Percentiles rank a stretch among this genome's conserved stretches.
Evolutionary conservation across 64 coral and sea anemone species (phyloP).

Genomic region (Trachythela sp.): DNA sequence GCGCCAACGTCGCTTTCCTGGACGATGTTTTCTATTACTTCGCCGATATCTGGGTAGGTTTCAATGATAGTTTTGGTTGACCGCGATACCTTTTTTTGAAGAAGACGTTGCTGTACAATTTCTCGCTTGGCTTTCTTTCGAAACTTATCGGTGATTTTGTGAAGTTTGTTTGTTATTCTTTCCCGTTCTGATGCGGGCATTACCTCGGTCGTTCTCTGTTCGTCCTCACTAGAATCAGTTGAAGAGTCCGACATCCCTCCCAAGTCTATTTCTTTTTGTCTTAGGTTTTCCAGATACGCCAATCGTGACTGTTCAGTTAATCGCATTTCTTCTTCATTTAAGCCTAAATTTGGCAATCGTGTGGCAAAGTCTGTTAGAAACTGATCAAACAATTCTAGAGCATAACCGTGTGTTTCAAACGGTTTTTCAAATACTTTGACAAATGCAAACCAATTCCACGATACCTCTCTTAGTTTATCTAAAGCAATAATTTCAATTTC

Average conservation of each 20-base stretch:
- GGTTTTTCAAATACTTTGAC: constrained; percentile 13
- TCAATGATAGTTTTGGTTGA: background rate
- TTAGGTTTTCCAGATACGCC: background rate
- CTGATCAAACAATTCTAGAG: constrained; percentile 43
- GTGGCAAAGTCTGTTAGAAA: constrained; percentile 45
- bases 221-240: background rate
- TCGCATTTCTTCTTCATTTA: background rate
- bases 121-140: background rate
- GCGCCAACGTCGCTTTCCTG: constrained; percentile 22
- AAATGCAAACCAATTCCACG: constrained; percentile 61
- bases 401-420: constrained; percentile 39
- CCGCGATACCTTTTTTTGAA: background rate
- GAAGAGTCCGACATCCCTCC: background rate
- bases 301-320: constrained; percentile 10
- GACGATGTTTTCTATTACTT: constrained; percentile 15
- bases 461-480: constrained; percentile 19
- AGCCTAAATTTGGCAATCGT: constrained; percentile 9
- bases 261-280: background rate
- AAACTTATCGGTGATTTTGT: background rate
- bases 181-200: background rate
- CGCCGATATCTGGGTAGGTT: background rate
- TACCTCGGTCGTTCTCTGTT: background rate
- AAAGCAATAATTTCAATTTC: background rate
- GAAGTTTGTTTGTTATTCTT: background rate
- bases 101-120: background rate